These are phyloP conservation scores for Strix aluco DNA, from an alignment of 2,113 vertebrate genomes.

Conservation along the genomic window DNA sequence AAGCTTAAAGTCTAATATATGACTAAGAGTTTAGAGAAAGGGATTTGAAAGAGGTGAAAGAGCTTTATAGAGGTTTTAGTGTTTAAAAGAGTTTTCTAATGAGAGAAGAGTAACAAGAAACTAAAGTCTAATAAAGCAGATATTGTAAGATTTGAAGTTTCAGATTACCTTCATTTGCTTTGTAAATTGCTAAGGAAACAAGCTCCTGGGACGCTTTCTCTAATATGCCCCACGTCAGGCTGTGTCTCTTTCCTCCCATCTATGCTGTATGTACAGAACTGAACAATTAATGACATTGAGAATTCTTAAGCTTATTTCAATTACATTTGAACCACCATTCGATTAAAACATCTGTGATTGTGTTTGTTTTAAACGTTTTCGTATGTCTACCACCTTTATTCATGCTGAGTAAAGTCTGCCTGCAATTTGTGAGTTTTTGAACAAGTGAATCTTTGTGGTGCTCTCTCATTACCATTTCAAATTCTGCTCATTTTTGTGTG, in stretches of 20 bases:
- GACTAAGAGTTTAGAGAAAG: constrained; percentile 6
- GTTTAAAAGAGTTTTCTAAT: constrained; percentile 53
- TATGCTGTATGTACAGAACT: not conserved
- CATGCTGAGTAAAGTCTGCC: not conserved
- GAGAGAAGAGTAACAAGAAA: constrained; percentile 60
- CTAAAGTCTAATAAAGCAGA: constrained; percentile 51
- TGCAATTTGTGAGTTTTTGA: not conserved
- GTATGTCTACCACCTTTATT: constrained; percentile 5
- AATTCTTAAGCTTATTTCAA: constrained; percentile 25
- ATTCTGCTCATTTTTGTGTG: not conserved
- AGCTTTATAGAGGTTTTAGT: constrained; percentile 42
- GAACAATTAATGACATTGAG: not conserved
- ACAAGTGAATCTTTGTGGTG: constrained; percentile 22
- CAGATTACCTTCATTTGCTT: constrained; percentile 49
- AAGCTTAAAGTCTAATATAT: constrained; percentile 27
- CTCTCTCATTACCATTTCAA: not conserved
- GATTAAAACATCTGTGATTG: not conserved
- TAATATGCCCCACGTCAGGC: not conserved
- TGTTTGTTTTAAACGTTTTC: not conserved
- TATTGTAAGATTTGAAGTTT: constrained; percentile 55
- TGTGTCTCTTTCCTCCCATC: not conserved
- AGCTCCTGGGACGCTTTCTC: not conserved
- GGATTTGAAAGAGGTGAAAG: constrained; percentile 13
- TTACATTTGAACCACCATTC: not conserved
- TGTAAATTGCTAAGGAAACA: constrained; percentile 42